These are phyloP conservation scores for Artemia sp. DNA, from an alignment of 2,888 invertebrate species.

Conservation along the genomic window DNA sequence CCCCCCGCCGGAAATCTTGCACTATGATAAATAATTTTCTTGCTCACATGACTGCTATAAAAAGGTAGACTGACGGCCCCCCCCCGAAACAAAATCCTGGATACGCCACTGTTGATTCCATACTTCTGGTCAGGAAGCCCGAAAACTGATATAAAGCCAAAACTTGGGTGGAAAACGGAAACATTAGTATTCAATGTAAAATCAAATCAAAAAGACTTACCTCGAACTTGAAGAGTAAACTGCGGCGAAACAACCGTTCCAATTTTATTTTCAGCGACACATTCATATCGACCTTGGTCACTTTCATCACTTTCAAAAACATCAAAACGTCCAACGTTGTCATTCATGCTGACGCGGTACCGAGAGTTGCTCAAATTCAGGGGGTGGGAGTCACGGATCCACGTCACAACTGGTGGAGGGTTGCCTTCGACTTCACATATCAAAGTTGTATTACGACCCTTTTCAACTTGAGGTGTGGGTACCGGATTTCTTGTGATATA, in stretches of 20 bases:
- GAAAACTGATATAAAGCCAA: no score
- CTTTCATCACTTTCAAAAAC: constrained; percentile 74
- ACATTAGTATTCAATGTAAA: no score
- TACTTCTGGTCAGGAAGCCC: no score
- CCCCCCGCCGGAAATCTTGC: no score
- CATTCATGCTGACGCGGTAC: constrained; percentile 38
- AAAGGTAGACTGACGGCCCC: no score
- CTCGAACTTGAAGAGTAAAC: constrained; percentile 75
- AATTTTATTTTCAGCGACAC: constrained; percentile 78
- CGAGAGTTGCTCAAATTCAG: constrained; percentile 64
- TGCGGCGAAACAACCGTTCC: constrained; percentile 84
- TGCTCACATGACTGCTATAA: no score
- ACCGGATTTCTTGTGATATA: constrained; percentile 61
- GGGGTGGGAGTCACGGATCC: constrained; percentile 84
- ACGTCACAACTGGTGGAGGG: constrained; percentile 51
- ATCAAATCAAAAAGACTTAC: constrained; percentile 36
- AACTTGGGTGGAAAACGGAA: no score
- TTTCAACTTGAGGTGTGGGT: constrained; percentile 83
- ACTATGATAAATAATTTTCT: no score
- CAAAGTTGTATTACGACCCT: constrained; percentile 74
- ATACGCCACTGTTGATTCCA: no score
- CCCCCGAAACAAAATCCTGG: no score
- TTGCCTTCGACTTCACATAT: constrained; percentile 73
- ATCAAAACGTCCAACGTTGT: constrained; percentile 57
- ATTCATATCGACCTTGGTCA: constrained; percentile 90